These are phyloP conservation scores for Lophius piscatorius DNA, from an alignment of 2,113 vertebrate genomes.

Conservation along the genomic window DNA sequence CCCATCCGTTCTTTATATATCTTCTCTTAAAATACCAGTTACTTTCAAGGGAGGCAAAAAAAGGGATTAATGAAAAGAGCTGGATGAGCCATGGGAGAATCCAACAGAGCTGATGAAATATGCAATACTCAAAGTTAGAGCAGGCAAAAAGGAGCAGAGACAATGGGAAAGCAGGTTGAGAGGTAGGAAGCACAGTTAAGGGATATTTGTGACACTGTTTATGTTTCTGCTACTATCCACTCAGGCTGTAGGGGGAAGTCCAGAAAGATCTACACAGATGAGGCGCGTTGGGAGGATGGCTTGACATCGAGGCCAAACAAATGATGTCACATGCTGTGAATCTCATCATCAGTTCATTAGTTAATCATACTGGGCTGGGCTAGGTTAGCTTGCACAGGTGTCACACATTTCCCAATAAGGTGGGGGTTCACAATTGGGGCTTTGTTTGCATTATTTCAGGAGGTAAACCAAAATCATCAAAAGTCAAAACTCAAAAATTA, in stretches of 20 bases:
- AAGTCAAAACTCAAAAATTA: constrained; percentile 3
- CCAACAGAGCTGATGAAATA: constrained; percentile 72
- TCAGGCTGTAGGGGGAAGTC: constrained; percentile 21
- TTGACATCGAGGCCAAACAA: constrained; percentile 26
- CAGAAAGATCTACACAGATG: constrained; percentile 20
- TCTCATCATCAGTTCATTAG: constrained; percentile 8
- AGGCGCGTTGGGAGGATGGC: constrained; percentile 29
- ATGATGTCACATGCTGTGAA: constrained; percentile 18
- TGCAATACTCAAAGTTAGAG: constrained; percentile 69
- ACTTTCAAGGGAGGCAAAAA: constrained; percentile 55
- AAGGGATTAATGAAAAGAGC: constrained; percentile 55
- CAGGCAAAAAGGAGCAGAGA: constrained; percentile 49
- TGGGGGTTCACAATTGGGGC: constrained; percentile 19
- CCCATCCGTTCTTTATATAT: constrained; percentile 51
- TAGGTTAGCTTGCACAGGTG: constrained; percentile 14
- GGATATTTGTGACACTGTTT: constrained; percentile 36
- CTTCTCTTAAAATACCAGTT: constrained; percentile 57
- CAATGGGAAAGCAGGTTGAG: constrained; percentile 21
- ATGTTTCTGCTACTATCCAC: constrained; percentile 30
- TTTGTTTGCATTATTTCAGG: constrained; percentile 21
- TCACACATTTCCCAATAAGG: constrained; percentile 9
- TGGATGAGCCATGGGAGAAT: constrained; percentile 41
- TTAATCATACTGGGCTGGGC: constrained; percentile 5
- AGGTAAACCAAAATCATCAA: constrained; percentile 46
- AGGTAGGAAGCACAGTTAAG: constrained; percentile 21